Evolutionary conservation across 2,888 invertebrate genomes (phyloP).

Genomic region (Galeopsomyia nigrocyanea): DNA sequence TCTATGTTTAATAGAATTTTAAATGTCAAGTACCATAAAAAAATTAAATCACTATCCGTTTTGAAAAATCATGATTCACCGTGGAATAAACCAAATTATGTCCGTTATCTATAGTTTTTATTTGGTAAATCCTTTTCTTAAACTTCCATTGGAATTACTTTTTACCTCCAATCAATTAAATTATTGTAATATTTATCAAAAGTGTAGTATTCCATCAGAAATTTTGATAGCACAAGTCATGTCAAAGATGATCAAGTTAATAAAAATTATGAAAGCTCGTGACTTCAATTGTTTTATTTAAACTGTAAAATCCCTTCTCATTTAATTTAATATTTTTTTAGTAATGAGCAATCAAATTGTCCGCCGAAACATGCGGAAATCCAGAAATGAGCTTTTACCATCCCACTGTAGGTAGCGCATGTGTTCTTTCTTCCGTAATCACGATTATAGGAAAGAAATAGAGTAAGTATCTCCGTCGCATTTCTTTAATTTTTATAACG

Average conservation of each 20-base stretch:
- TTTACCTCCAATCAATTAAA: no score
- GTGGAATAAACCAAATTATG: constrained; percentile 35
- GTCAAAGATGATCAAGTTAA: no score
- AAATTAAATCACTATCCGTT: constrained; percentile 5
- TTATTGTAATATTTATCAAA: not conserved
- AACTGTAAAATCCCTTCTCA: not conserved
- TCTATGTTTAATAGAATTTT: constrained; percentile 20
- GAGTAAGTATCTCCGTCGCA: constrained; percentile 55
- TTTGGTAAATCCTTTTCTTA: not conserved
- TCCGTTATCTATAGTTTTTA: not conserved
- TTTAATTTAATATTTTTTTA: not conserved
- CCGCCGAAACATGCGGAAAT: constrained; percentile 1
- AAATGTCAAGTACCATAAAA: not conserved
- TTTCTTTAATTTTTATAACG: not conserved
- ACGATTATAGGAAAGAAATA: constrained; percentile 53
- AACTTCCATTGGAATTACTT: no score
- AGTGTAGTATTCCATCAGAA: not conserved
- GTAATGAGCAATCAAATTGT: not conserved
- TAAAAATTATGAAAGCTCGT: no score
- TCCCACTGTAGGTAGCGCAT: not conserved
- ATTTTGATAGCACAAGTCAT: no score
- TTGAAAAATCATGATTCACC: constrained; percentile 12
- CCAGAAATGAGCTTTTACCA: not conserved
- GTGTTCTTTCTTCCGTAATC: constrained; percentile 57
- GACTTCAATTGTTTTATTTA: no score